Percentiles rank a stretch among this genome's conserved stretches.
These are phyloP conservation scores for Cataglyphis rosenhaueri DNA, from an alignment of 2,888 invertebrate species.

Conservation along the genomic window DNA sequence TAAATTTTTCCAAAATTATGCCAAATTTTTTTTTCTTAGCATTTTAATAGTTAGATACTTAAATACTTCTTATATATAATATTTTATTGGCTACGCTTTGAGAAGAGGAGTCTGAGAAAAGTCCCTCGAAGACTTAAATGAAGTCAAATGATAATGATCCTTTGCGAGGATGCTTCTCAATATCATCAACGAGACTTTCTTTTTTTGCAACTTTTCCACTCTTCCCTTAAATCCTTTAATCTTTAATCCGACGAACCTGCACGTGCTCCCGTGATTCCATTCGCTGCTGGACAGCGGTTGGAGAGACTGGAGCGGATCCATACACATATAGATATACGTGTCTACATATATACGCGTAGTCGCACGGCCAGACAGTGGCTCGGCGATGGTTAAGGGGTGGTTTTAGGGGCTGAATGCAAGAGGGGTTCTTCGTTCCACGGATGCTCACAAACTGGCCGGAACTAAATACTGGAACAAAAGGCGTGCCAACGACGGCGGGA, in stretches of 20 bases:
- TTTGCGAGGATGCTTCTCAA: slow-evolving; percentile 49
- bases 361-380: slow-evolving; percentile 62
- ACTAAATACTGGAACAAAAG: slow-evolving; percentile 77
- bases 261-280: slow-evolving; percentile 64
- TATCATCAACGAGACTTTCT: slow-evolving; percentile 58
- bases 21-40: not conserved
- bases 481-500: slow-evolving; percentile 65
- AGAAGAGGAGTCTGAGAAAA: not conserved
- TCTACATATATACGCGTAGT: slow-evolving; percentile 20
- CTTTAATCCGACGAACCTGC: slow-evolving; percentile 69
- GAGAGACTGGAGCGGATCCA: slow-evolving; percentile 1
- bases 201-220: slow-evolving; percentile 51
- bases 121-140: slow-evolving; percentile 15
- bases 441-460: slow-evolving; percentile 78
- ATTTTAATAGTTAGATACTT: not conserved
- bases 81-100: not conserved
- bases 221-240: slow-evolving; percentile 70
- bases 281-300: slow-evolving; percentile 52
- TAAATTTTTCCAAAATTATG: not conserved
- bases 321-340: slow-evolving; percentile 2
- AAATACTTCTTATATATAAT: not conserved
- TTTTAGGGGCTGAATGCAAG: slow-evolving; percentile 72
- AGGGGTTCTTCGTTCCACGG: slow-evolving; percentile 72
- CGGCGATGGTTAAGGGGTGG: slow-evolving; percentile 67
- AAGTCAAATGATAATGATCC: slow-evolving; percentile 56